Conservation (phyloP, 1,140 invertebrate species). For the Ptiloglossa arizonensis region DNA sequence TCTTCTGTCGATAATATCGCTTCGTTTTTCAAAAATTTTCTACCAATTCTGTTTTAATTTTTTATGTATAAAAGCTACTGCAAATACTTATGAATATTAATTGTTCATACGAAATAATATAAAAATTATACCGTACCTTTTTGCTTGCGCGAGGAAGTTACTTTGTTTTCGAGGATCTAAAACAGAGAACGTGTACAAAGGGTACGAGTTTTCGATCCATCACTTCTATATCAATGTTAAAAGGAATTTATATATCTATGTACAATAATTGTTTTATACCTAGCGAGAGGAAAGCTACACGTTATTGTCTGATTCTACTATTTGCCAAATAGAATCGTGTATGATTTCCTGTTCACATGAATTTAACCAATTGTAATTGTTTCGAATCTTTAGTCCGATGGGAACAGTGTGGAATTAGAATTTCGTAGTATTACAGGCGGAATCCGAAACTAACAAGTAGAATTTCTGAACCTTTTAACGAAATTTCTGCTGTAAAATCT, state of each 20-base stretch:
- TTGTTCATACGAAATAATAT: slow-evolving; percentile 38
- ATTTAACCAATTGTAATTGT: slow-evolving; percentile 26
- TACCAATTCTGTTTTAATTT: slow-evolving; percentile 36
- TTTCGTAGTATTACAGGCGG: slow-evolving; percentile 19
- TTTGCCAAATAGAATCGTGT: slow-evolving; percentile 30
- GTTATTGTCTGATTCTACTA: slow-evolving; percentile 31
- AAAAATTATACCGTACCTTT: slow-evolving; percentile 35
- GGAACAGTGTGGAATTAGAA: slow-evolving; percentile 31
- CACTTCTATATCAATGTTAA: slow-evolving; percentile 46
- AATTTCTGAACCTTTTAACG: slow-evolving; percentile 26
- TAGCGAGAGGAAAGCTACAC: slow-evolving; percentile 17
- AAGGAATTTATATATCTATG: slow-evolving; percentile 49
- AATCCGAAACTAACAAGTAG: slow-evolving; percentile 12
- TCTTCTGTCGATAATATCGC: background rate
- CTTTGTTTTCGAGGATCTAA: slow-evolving; percentile 41
- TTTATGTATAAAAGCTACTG: slow-evolving; percentile 31
- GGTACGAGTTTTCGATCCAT: slow-evolving; percentile 21
- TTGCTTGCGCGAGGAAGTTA: background rate
- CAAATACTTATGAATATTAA: slow-evolving; percentile 37
- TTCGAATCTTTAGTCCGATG: slow-evolving; percentile 41
- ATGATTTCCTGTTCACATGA: slow-evolving; percentile 34
- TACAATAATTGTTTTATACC: slow-evolving; percentile 51
- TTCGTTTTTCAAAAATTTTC: background rate
- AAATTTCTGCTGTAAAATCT: slow-evolving; percentile 21
- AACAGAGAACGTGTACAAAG: slow-evolving; percentile 37